A percentile compares a stretch with the other conserved stretches of the same genome.
phyloP scores from a whole-genome alignment of 1,140 invertebrate genomes.

The Drosophila dunni region DNA sequence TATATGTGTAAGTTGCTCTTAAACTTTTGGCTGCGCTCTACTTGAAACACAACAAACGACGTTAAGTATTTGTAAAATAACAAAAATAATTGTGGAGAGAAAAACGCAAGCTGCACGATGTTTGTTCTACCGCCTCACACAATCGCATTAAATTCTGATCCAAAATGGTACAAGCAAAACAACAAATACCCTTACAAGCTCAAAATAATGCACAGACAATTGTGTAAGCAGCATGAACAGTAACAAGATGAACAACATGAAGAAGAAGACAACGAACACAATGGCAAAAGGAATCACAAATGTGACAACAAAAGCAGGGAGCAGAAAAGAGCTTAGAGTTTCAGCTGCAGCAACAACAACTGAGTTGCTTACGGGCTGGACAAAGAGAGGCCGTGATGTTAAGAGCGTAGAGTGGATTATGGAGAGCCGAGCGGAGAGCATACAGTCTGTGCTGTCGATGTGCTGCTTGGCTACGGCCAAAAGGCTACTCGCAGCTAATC shows the following conservation, averaged over 20 bases:
- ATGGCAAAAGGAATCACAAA: slow-evolving; percentile 73
- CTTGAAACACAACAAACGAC: too few species aligned
- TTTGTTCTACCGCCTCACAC: slow-evolving; percentile 39
- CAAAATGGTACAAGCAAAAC: slow-evolving; percentile 69
- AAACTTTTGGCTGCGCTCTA: too few species aligned
- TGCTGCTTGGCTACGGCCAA: slow-evolving; percentile 6
- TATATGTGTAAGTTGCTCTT: slow-evolving; percentile 1
- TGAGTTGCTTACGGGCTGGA: background rate
- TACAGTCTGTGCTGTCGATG: slow-evolving; percentile 41
- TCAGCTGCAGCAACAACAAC: slow-evolving; percentile 5
- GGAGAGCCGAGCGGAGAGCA: background rate
- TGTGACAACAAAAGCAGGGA: slow-evolving; percentile 57
- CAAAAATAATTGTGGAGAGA: background rate
- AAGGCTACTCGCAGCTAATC: slow-evolving; percentile 59
- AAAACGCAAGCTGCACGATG: slow-evolving; percentile 9
- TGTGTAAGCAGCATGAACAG: slow-evolving; percentile 50
- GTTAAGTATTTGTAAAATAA: too few species aligned
- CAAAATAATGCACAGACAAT: slow-evolving; percentile 77
- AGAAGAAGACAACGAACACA: slow-evolving; percentile 15
- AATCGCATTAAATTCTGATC: slow-evolving; percentile 70
- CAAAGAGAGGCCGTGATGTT: too few species aligned
- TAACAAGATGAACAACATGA: background rate
- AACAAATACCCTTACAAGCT: slow-evolving; percentile 73
- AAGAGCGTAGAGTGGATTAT: background rate
- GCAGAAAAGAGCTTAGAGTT: slow-evolving; percentile 39